Conservation (phyloP, 1,140 invertebrate species). For the Aphis craccivora region DNA sequence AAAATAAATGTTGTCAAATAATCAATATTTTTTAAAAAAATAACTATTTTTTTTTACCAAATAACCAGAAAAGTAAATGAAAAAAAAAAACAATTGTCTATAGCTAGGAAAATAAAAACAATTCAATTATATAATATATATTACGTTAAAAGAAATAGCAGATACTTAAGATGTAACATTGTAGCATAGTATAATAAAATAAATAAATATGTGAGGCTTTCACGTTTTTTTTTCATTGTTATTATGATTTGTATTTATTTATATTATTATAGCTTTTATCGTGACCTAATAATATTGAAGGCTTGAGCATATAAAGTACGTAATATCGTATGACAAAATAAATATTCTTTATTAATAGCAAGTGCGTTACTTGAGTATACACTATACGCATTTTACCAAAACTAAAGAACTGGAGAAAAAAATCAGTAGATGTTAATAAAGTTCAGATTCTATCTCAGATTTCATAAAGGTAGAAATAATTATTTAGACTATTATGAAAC, state of each 20-base stretch:
- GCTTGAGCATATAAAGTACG: too few relatives aligned
- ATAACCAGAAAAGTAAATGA: too few relatives aligned
- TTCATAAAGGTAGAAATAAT: background rate
- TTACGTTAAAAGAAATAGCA: background rate
- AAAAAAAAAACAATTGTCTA: too few relatives aligned
- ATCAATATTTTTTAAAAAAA: too few relatives aligned
- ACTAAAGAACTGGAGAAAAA: background rate
- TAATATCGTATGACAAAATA: background rate
- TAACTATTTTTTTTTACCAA: too few relatives aligned
- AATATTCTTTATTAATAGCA: constrained; percentile 1
- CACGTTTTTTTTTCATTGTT: background rate
- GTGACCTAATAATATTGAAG: background rate
- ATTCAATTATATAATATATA: too few relatives aligned
- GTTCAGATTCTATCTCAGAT: background rate
- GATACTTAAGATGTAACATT: background rate
- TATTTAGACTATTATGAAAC: background rate
- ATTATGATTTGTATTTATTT: background rate
- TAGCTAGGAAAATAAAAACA: too few relatives aligned
- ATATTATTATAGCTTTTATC: background rate
- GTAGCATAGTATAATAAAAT: background rate
- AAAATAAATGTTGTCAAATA: too few relatives aligned
- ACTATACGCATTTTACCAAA: background rate
- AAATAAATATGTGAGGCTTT: background rate
- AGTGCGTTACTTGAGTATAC: background rate
- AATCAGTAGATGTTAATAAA: background rate